A percentile compares a stretch with the other conserved stretches of the same genome.
phyloP scores from a whole-genome alignment of 2,113 vertebrate genomes.

The Tamias sibiricus region DNA sequence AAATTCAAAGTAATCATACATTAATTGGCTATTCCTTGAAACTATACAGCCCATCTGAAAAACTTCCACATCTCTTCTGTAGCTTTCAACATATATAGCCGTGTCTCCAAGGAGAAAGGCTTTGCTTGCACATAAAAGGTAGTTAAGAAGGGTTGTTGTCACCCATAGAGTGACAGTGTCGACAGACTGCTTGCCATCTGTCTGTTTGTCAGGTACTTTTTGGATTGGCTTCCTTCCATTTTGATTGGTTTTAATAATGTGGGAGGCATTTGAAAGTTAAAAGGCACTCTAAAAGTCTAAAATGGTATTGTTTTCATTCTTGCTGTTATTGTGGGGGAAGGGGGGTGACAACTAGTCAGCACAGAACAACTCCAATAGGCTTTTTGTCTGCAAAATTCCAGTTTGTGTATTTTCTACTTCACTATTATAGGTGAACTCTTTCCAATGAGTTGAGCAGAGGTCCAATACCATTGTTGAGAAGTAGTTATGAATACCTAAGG shows the following conservation, averaged over 20 bases:
- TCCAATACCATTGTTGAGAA: neutral
- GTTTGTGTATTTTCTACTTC: neutral
- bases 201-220: neutral
- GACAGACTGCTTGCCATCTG: neutral
- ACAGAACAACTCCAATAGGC: neutral
- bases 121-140: neutral
- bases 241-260: neutral
- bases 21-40: neutral
- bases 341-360: neutral
- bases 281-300: neutral
- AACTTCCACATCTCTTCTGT: neutral
- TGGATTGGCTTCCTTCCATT: neutral
- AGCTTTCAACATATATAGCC: neutral
- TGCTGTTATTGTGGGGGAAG: neutral
- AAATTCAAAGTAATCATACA: neutral
- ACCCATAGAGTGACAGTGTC: neutral
- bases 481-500: neutral
- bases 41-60: neutral
- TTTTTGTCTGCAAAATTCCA: neutral
- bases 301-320: conserved; percentile 15
- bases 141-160: neutral
- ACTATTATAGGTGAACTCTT: neutral
- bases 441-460: neutral
- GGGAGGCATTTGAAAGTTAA: neutral
- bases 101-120: neutral